phyloP scores from a whole-genome alignment of 1,140 invertebrate species.

The Sesamia nonagrioides region DNA sequence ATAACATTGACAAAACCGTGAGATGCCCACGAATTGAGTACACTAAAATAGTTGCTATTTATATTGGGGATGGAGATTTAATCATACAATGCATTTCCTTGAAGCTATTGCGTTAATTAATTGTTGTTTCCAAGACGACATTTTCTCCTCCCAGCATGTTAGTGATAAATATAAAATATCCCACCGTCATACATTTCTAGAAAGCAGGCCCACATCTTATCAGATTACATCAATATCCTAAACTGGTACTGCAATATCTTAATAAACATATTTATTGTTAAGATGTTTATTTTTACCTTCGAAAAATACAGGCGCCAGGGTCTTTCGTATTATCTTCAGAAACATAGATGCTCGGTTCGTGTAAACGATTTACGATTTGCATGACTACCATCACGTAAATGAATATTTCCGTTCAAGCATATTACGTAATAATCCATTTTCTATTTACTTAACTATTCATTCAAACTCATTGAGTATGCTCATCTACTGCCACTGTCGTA shows the following conservation, averaged over 20 bases:
- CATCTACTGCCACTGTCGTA: conserved; percentile 5
- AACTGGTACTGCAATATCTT: neutral
- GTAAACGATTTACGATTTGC: conserved; percentile 31
- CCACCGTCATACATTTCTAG: conserved; percentile 19
- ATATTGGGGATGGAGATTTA: neutral
- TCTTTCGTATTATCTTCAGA: neutral
- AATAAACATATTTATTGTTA: neutral
- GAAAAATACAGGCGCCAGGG: too few relatives aligned
- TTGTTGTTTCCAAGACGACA: neutral
- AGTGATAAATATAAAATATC: conserved; percentile 1
- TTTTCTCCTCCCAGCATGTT: neutral
- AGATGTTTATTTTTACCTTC: neutral
- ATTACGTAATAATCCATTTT: conserved; percentile 38
- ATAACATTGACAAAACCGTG: neutral
- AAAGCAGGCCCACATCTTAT: conserved; percentile 1
- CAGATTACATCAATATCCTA: conserved; percentile 6
- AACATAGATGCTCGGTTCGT: neutral
- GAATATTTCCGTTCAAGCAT: conserved; percentile 35
- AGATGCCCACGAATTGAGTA: neutral
- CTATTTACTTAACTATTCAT: conserved; percentile 32
- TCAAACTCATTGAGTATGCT: conserved; percentile 10
- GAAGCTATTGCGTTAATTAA: neutral
- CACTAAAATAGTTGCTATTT: neutral
- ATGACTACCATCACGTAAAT: conserved; percentile 33
- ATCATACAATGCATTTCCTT: neutral